phyloP scores from a whole-genome alignment of 2,888 invertebrate species.

The Sinohyriopsis cumingii region DNA sequence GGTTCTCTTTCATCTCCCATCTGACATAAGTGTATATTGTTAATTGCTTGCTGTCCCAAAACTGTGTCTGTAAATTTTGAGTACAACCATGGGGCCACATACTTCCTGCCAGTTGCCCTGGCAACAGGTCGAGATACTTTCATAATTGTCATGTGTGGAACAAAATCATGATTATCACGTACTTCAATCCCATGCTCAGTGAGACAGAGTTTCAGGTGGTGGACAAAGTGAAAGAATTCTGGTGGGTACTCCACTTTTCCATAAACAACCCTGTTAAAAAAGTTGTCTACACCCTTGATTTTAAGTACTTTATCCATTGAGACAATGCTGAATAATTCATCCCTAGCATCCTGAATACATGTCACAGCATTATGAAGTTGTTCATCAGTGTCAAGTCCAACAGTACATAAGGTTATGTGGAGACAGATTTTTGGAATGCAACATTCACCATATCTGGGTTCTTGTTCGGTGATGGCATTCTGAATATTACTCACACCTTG shows the following conservation, averaged over 20 bases:
- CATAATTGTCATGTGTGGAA: slow-evolving; percentile 73
- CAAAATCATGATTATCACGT: slow-evolving; percentile 70
- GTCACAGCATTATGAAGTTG: slow-evolving; percentile 55
- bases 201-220: slow-evolving; percentile 62
- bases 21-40: slow-evolving; percentile 48
- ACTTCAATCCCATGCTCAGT: slow-evolving; percentile 62
- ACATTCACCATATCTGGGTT: slow-evolving; percentile 65
- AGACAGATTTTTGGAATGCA: slow-evolving; percentile 63
- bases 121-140: slow-evolving; percentile 69
- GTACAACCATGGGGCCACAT: slow-evolving; percentile 66
- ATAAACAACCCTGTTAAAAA: slow-evolving; percentile 71
- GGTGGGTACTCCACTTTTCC: slow-evolving; percentile 63
- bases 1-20: slow-evolving; percentile 54
- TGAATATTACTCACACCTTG: slow-evolving; percentile 61
- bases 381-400: slow-evolving; percentile 67
- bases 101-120: slow-evolving; percentile 59
- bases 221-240: slow-evolving; percentile 62
- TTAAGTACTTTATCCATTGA: slow-evolving; percentile 50
- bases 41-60: slow-evolving; percentile 67
- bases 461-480: slow-evolving; percentile 63
- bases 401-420: slow-evolving; percentile 71
- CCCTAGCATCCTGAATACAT: slow-evolving; percentile 46
- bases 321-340: slow-evolving; percentile 45
- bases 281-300: slow-evolving; percentile 66
- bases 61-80: slow-evolving; percentile 56